Conservation (phyloP, 2,113 vertebrate genomes). For the Falcunculus frontatus region DNA sequence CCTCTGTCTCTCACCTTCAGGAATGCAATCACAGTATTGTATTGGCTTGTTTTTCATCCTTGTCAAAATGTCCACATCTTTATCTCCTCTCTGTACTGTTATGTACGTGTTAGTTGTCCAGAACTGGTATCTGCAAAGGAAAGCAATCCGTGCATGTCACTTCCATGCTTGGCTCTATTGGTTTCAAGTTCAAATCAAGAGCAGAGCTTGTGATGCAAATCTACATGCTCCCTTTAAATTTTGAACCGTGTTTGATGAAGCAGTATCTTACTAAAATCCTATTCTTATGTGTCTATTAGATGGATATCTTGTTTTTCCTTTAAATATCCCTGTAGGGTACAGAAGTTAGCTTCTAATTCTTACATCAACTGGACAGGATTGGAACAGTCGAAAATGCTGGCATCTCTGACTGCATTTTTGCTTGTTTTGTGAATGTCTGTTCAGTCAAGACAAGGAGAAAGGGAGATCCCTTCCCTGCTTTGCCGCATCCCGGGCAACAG, state of each 20-base stretch:
- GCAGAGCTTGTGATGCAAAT: background rate
- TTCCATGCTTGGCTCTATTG: background rate
- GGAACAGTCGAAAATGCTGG: background rate
- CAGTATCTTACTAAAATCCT: background rate
- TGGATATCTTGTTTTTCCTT: background rate
- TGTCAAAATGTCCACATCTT: background rate
- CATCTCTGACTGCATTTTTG: background rate
- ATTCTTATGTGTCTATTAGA: rapidly evolving
- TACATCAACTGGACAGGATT: background rate
- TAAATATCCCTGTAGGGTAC: background rate
- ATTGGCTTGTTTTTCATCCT: background rate
- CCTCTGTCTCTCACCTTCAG: background rate
- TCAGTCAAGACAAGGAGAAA: background rate
- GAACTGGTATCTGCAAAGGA: background rate
- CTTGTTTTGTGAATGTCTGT: background rate
- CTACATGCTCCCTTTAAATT: background rate
- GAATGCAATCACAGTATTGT: background rate
- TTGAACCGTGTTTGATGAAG: background rate
- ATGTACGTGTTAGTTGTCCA: background rate
- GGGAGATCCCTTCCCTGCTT: background rate
- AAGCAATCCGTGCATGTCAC: background rate
- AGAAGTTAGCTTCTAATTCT: background rate
- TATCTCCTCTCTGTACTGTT: background rate
- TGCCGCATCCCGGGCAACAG: background rate
- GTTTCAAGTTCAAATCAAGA: background rate